Percentiles rank a stretch among this genome's conserved stretches.
phyloP scores from a whole-genome alignment of 2,113 vertebrate genomes.

The Lucifuga dentata region DNA sequence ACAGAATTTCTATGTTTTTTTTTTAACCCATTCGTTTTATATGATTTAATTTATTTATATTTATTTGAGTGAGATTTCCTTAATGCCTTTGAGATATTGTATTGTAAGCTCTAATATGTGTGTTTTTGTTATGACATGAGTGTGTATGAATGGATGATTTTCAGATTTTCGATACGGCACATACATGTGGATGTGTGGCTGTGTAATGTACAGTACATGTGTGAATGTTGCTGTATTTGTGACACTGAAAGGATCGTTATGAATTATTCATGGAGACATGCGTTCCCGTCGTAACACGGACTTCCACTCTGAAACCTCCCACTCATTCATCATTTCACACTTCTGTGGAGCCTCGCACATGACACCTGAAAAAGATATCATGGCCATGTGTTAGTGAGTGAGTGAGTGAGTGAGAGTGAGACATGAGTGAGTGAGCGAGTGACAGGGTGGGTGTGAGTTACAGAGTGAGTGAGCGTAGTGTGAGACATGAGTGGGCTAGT shows the following conservation, averaged over 20 bases:
- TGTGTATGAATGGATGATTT: slow-evolving; percentile 23
- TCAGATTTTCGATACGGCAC: slow-evolving; percentile 11
- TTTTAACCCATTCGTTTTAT: slow-evolving; percentile 63
- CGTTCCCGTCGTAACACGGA: neutral
- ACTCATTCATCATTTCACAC: slow-evolving; percentile 17
- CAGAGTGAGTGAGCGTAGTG: no score
- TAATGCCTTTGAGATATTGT: slow-evolving; percentile 67
- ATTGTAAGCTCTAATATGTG: slow-evolving; percentile 35
- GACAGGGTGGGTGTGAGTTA: no score
- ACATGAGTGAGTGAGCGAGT: no score
- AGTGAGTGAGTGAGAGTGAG: no score
- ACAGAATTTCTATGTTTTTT: slow-evolving; percentile 58
- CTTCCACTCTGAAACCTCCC: slow-evolving; percentile 10
- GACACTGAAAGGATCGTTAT: slow-evolving; percentile 40
- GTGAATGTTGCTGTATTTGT: slow-evolving; percentile 13
- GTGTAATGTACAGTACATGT: slow-evolving; percentile 15
- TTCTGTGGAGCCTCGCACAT: neutral
- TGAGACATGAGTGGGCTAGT: no score
- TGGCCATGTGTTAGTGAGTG: no score
- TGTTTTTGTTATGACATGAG: slow-evolving; percentile 44
- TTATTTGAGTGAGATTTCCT: slow-evolving; percentile 71
- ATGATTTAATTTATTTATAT: slow-evolving; percentile 79
- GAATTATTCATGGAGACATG: slow-evolving; percentile 30
- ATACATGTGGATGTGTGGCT: slow-evolving; percentile 34
- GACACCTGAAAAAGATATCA: no score